Base-by-base conservation (phyloP, 2,113 vertebrate genomes). In the Rhegmatorhina hoffmannsi region DNA sequence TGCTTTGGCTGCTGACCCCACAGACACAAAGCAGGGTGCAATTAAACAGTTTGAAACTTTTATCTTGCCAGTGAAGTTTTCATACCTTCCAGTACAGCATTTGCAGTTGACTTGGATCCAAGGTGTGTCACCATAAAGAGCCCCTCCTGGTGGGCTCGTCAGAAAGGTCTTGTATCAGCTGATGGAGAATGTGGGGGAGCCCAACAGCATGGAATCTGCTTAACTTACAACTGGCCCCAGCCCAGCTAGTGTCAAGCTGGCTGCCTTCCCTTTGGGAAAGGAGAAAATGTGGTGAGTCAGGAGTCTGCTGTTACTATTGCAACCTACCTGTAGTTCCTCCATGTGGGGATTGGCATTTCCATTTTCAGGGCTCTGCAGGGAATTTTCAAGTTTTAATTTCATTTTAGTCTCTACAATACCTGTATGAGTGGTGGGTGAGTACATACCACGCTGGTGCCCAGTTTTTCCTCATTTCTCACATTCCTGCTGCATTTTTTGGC, bases 131-230 rank as follows among this genome's bases (percentile, higher is more conserved):
- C 31, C 4, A 2, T 31, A 18, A n/a, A 40, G 64, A 36, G 55
- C 72, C 47, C 11, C 1, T 46, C 60, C n/a, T 56, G 46, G 21
- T 70, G 58, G 53, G 13, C 33, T 83, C 0, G 0, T 38, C 31
- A 13, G 29, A 60, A 24, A 88, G 70, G 36, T 53, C 36, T 69
- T 26, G 10, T 28, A 6, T 34, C 58, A 64, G 29, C 60, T 19
- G 17, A 15, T 7, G 3, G 29, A n/a, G 73, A 75, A 47, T 17
- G 17, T 2, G 15, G 84, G 87, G 58, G 53, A 80, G 31, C 18
- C 50, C 40, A 58, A 0, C 0, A 0, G 24, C 10, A 43, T 33
- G 76, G n/a, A 46, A 69, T 49, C 44, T 85, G 78, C 29, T 46
- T 56, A 13, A 58, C 24, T 46, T 53, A 29, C 25, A 75, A 1